Base-by-base conservation (phyloP, 1,140 invertebrate species). In the Ceratina calcarata region DNA sequence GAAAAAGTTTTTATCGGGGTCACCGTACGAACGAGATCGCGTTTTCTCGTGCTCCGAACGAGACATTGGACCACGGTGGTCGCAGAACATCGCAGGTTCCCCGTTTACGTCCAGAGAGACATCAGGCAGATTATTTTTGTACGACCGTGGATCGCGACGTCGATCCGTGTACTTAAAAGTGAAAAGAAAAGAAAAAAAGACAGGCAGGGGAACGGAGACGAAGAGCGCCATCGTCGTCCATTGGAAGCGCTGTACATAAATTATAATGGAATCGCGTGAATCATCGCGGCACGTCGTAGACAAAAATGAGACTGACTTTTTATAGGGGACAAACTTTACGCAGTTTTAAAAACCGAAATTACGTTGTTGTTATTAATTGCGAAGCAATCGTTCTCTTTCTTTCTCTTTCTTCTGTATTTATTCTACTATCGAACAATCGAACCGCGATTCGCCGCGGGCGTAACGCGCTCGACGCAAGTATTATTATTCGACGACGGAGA, bases 231-330 rank as follows among this genome's bases (percentile, higher is more conserved):
- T 76, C 80, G 75, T 79, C 45, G 69, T 82, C 57, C 60, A 75
- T 3, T 3, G 2, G 57, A 22, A 58, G 24, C 53, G 49, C 49
- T 81, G 81, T 74, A 83, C 27, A 77, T 83, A 86, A 70, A 69
- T 55, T 32, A 60, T 45, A 80, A 83, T 57, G 66, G 53, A 76
- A 71, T 70, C 64, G 80, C 16, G 73, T 49, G 18, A 72, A 68
- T 64, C 57, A 73, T 88, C 80, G 85, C 85, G 81, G 84, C 66
- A 83, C 81, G 78, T 86, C 84, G 81, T 88, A 89, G 83, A 87
- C 85, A 85, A 72, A 78, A 70, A 91, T 85, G 91, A 92, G 91
- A 92, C 91, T 92, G 91, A 92, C 86, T 91, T 92, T 91, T 91
- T 89, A 90, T 89, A 91, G 81, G 62, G 55, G 81, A 86, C 70